Conservation (phyloP, 2,888 invertebrate species). For the Anarsia innoxiella region DNA sequence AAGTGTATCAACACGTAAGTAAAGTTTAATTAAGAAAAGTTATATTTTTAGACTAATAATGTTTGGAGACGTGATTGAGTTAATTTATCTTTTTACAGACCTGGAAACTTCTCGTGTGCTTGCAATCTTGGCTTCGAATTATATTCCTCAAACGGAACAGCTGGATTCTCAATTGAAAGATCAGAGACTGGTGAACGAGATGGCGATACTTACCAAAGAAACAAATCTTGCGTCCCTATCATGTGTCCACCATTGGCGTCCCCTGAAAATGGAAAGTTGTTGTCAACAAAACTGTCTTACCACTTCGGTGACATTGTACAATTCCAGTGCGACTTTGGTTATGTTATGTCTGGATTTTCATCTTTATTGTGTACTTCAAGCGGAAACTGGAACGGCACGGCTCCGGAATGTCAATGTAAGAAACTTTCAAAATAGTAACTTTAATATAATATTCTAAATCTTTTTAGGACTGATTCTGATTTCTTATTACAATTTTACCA, state of each 20-base stretch:
- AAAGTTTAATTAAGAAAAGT: constrained; percentile 37
- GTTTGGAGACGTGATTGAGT: too few species aligned
- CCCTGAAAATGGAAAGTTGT: constrained; percentile 89
- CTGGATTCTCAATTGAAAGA: constrained; percentile 86
- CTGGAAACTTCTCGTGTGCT: constrained; percentile 90
- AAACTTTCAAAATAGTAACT: too few species aligned
- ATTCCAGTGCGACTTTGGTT: constrained; percentile 97
- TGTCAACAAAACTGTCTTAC: constrained; percentile 87
- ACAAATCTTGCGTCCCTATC: constrained; percentile 95
- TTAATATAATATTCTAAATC: background rate
- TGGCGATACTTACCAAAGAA: constrained; percentile 90
- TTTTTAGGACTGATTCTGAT: background rate
- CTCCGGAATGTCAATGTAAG: constrained; percentile 95
- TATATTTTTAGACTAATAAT: constrained; percentile 4
- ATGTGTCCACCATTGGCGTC: constrained; percentile 87
- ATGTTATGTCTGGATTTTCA: constrained; percentile 91
- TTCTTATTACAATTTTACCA: constrained; percentile 1
- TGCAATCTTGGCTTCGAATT: constrained; percentile 95
- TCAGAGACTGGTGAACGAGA: constrained; percentile 91
- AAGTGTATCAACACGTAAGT: constrained; percentile 88
- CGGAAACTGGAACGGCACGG: constrained; percentile 95
- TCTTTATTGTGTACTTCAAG: constrained; percentile 90
- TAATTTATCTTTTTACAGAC: constrained; percentile 55
- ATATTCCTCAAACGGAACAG: constrained; percentile 90
- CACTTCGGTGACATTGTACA: constrained; percentile 92